Evolutionary conservation across 2,113 vertebrate species (phyloP), one percentile per base, ranked within the genome.

Genomic region (Lathamus discolor): DNA sequence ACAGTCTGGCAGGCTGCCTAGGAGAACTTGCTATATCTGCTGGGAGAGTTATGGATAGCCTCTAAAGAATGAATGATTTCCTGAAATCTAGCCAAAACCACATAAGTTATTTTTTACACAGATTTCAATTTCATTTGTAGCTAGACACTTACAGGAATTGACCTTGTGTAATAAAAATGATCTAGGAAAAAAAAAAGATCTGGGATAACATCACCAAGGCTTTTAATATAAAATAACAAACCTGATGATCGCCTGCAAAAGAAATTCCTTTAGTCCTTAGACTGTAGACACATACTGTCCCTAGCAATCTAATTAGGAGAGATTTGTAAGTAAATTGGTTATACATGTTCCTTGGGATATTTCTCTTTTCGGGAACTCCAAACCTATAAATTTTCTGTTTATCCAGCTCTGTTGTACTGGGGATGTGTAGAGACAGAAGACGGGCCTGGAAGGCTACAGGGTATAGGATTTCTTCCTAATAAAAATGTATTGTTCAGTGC

Each of bases 1-100:
- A 93, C 51, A 86, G 46, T 28, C 39, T 96, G 93, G 92, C 83
- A 92, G 83, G 29, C n/a, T 83, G 54, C 54, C 75, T 55, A 54
- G 28, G 44, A 84, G 43, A 85, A 92, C 51, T 77, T 3, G 2
- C 27, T 83, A 0, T 43, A 66, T 91, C 54, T 96, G 20, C 72
- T 90, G 55, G 20, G 43, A 83, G 37, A 54, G 12, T 28, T 75
- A 77, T 5, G 10, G 29, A 23, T 54, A 82, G 17, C 74, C 33
- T 81, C 69, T 86, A 10, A 86, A 61, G n/a, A 70, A 33, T 33
- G 51, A 88, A 85, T 11, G 41, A 57, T 77, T 70, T 94, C 54
- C 54, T 80, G 75, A 59, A 80, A 77, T 39, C 41, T 75, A 41
- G 31, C 51, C 92, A 33, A 80, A 96, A 72, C 2, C 29, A 49